These are phyloP conservation scores for Rhinopomastus cyanomelas DNA, from an alignment of 2,113 vertebrate species.

Conservation along the genomic window DNA sequence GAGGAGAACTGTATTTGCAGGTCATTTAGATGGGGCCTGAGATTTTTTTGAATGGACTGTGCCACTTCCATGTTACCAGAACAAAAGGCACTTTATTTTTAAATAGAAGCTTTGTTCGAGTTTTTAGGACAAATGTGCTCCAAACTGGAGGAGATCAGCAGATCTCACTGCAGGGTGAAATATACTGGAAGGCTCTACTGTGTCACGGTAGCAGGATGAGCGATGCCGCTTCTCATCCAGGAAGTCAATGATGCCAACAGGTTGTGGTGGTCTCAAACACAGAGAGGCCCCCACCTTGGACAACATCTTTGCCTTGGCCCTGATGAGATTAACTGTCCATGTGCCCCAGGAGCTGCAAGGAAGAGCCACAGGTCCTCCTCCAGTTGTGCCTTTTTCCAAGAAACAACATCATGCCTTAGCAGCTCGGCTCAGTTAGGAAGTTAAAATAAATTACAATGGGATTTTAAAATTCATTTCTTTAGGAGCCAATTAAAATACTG, in stretches of 20 bases:
- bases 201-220: background rate
- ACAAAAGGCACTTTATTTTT: background rate
- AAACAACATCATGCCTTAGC: background rate
- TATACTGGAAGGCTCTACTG: background rate
- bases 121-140: background rate
- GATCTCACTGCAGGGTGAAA: background rate
- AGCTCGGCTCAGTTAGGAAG: background rate
- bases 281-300: background rate
- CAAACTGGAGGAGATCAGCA: background rate
- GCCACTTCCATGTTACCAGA: background rate
- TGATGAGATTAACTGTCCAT: background rate
- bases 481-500: constrained; percentile 3
- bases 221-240: background rate
- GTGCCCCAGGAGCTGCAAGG: background rate
- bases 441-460: background rate
- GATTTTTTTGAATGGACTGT: background rate
- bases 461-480: background rate
- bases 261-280: background rate
- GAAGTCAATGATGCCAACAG: background rate
- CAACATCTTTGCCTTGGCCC: background rate
- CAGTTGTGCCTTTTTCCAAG: background rate
- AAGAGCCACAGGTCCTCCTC: background rate
- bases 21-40: background rate
- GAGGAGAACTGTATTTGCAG: background rate
- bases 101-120: background rate